Percentiles rank a stretch among this genome's conserved stretches.
Evolutionary conservation across 2,888 invertebrate species (phyloP).

Genomic region (Physocephala rufipes): DNA sequence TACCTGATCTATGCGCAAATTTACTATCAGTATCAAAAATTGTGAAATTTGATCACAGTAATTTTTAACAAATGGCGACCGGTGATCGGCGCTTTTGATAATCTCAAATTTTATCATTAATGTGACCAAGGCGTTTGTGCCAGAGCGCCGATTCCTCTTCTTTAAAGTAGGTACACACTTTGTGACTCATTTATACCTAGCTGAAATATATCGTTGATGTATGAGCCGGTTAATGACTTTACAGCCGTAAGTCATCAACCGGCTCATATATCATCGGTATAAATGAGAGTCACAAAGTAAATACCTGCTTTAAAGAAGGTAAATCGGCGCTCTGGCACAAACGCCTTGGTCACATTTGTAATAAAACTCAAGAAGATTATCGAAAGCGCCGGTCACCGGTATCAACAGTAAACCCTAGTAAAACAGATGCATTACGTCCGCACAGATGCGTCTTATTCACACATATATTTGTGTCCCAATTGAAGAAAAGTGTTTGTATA

Average conservation of each 20-base stretch:
- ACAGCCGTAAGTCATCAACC: conserved; percentile 1
- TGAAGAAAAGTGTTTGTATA: conserved; percentile 19
- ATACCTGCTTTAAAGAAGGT: too few relatives aligned
- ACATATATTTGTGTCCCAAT: not conserved
- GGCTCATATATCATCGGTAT: not conserved
- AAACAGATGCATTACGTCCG: not conserved
- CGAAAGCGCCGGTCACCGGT: not conserved
- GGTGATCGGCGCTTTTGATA: too few relatives aligned
- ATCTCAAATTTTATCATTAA: too few relatives aligned
- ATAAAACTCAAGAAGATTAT: not conserved
- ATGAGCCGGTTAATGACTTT: not conserved
- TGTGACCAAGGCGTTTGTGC: too few relatives aligned
- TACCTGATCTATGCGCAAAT: conserved; percentile 20
- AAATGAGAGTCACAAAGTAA: too few relatives aligned
- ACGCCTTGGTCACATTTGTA: not conserved
- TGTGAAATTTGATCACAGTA: conserved; percentile 7
- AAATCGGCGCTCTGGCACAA: not conserved
- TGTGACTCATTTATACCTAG: too few relatives aligned
- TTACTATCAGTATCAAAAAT: conserved; percentile 3
- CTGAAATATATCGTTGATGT: too few relatives aligned
- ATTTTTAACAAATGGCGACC: conserved; percentile 14
- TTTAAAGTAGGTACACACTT: too few relatives aligned
- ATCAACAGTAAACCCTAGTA: not conserved
- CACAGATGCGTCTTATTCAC: not conserved
- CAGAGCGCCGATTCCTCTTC: too few relatives aligned